Evolutionary conservation across 2,888 invertebrate genomes (phyloP), one percentile per base, ranked within the genome.

Genomic region (Dolichopus griseipennis): DNA sequence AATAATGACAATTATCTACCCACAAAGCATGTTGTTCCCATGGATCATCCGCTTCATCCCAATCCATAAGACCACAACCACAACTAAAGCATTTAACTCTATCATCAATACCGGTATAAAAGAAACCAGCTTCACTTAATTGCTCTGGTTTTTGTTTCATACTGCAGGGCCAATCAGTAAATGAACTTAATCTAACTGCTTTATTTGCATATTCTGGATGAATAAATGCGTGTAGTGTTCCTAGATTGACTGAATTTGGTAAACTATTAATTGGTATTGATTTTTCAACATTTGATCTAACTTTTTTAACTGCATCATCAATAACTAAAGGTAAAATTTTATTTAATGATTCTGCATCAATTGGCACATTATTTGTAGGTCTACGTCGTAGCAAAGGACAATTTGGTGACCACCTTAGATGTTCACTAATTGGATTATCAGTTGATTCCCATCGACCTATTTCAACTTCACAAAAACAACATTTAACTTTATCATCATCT

Each of bases 11-110:
- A 69, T 90, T 88, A n/a, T 89, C 87, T 77, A 93, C 93, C 95
- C 95, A 97, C 43, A 90, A 85, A 0, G 95, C 95, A 81, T 97
- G 97, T 79, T 97, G 95, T 73, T 90, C 90, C 95, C 96, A 97
- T 0, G 97, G 95, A 73, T 92, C 89, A 79, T 97, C 97, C 69
- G 87, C 86, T 64, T 88, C 88, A 78, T 94, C 93, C 97, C 97
- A 97, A 78, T 95, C 94, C 75, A 93, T 91, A 7, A 97, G 84
- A 0, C 96, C 96, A 64, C 95, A 95, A 73, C 94, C 95, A 79
- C 97, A 97, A 78, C 91, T 91, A 80, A 93, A 97, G 78, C 97
- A 97, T 70, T 93, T 87, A 0, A 95, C 95, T 76, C 93, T 90
- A 81, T 97, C 97, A 62, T 90, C 90, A 71, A 87, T 86, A 73